phyloP scores from a whole-genome alignment of 2,888 invertebrate genomes.

The Zaprionus obscuricornis region DNA sequence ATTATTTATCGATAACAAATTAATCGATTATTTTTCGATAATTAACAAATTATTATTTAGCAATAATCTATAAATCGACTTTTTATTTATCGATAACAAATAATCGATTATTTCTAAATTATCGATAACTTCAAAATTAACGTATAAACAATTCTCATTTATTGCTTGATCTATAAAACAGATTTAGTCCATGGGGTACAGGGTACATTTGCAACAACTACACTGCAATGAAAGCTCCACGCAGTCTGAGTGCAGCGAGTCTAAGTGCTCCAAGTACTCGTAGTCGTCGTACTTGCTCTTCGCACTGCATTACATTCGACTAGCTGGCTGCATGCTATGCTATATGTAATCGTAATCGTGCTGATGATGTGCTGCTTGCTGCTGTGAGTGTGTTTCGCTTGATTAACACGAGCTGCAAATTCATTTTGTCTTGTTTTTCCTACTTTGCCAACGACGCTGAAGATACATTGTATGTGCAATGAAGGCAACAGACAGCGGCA shows the following conservation, averaged over 20 bases:
- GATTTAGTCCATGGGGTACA: no score
- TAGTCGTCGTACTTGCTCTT: conserved; percentile 1
- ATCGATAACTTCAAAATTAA: no score
- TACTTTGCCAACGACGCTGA: conserved; percentile 13
- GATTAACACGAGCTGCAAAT: conserved; percentile 78
- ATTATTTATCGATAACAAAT: no score
- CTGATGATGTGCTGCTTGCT: conserved; percentile 10
- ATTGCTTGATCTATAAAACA: no score
- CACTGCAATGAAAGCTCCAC: conserved; percentile 57
- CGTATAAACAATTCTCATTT: no score
- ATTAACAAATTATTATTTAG: no score
- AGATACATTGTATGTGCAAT: conserved; percentile 1
- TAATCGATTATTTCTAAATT: not conserved
- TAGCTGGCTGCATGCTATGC: conserved; percentile 10
- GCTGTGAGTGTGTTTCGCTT: conserved; percentile 58
- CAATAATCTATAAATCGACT: no score
- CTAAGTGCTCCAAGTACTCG: conserved; percentile 46
- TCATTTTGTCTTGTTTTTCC: conserved; percentile 70
- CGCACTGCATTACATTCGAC: conserved; percentile 7
- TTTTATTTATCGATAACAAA: not conserved
- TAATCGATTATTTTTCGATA: no score
- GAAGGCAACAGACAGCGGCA: conserved; percentile 29
- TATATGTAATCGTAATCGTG: not conserved
- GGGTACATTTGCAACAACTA: conserved; percentile 35
- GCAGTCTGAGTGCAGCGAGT: conserved; percentile 64